A percentile compares a stretch with the other conserved stretches of the same genome.
These are phyloP conservation scores for Conger conger DNA, from an alignment of 2,113 vertebrate species.

Conservation along the genomic window DNA sequence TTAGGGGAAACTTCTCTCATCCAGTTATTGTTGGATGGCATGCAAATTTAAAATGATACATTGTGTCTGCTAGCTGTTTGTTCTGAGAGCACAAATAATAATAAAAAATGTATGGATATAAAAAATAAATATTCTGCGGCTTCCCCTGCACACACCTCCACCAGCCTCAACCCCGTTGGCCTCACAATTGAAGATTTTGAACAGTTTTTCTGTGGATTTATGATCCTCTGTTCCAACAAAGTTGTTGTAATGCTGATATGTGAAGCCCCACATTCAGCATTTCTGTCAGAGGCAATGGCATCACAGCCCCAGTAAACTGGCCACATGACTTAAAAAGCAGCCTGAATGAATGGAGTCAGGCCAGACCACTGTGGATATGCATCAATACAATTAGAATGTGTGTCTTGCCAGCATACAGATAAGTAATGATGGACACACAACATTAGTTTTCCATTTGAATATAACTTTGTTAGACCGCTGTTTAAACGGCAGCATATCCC, in stretches of 20 bases:
- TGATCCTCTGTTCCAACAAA: background rate
- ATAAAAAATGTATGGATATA: background rate
- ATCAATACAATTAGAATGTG: background rate
- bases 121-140: background rate
- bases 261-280: background rate
- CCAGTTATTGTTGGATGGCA: background rate
- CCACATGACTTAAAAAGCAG: background rate
- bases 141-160: background rate
- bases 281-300: background rate
- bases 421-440: no score
- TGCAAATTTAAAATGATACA: background rate
- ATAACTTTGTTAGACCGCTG: no score
- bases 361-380: background rate
- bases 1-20: constrained; percentile 1
- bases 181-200: background rate
- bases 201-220: background rate
- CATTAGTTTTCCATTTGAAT: no score
- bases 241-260: background rate
- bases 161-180: background rate
- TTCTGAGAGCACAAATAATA: background rate
- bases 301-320: background rate
- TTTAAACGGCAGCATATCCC: no score
- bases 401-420: no score
- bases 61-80: background rate
- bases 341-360: background rate